Evolutionary conservation across 2,797 vertebrate genomes (phyloP), one percentile per base, ranked within the genome.

Genomic region (Cryptoblepharus egeriae): DNA sequence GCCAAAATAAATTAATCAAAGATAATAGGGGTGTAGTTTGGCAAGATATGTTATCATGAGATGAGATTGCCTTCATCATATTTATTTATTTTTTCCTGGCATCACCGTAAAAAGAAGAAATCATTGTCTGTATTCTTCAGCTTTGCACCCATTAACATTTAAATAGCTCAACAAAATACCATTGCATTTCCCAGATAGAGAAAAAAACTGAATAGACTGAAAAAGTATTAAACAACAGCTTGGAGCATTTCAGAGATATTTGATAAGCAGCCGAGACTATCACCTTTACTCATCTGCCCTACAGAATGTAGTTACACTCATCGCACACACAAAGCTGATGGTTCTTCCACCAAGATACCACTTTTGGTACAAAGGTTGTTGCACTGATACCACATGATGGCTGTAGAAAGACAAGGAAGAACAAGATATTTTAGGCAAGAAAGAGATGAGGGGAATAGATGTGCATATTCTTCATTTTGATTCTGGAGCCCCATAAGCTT

Each of bases 91-190:
- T 4, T 24, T 52, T 24, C 57, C 16, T 75, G 61, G 70, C 72
- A 67, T 52, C 75, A 32, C 77, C 91, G 79, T 89, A 77, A 89
- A 73, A 88, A n/a, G 69, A 87, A 86, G 79, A 89, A 85, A 82
- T 86, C 57, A 76, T 87, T 88, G 79, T 84, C 26, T 55, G 8
- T 39, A 65, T 75, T 71, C 13, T 37, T 71, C 63, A 9, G 64
- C 12, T 89, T 92, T 88, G 67, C 1, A 65, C 7, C 82, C 39
- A 85, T 89, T 91, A 68, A 30, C 85, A 82, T 83, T 88, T 86
- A 93, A 92, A 85, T 84, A 32, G 67, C 74, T 82, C 39, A 90
- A 28, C 1, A 87, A 90, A 89, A 88, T 90, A 85, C 81, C 86
- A 88, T 26, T 77, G 75, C 84, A 79, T 0, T 26, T 86, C 18